Conservation (phyloP, 2,888 invertebrate species). For the Lomographa bimaculata region DNA sequence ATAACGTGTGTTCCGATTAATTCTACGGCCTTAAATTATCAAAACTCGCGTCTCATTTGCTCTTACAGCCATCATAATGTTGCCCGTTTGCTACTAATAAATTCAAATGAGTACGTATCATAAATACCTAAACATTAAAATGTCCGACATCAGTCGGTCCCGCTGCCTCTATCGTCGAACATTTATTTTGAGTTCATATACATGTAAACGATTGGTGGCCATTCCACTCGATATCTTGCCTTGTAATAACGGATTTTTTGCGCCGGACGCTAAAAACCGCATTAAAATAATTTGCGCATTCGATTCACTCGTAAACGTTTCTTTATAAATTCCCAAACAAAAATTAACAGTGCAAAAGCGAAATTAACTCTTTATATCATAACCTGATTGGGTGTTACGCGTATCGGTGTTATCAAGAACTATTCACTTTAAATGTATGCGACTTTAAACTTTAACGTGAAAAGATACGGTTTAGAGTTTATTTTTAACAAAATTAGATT, state of each 20-base stretch:
- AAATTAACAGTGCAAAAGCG: constrained; percentile 31
- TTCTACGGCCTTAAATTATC: too few species aligned
- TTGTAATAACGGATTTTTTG: constrained; percentile 39
- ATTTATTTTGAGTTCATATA: constrained; percentile 33
- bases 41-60: background rate
- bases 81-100: constrained; percentile 9
- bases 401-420: constrained; percentile 45
- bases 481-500: too few species aligned
- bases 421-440: constrained; percentile 36
- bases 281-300: constrained; percentile 48
- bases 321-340: constrained; percentile 24
- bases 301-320: constrained; percentile 38
- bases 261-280: constrained; percentile 31
- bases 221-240: constrained; percentile 34
- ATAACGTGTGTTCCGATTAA: too few species aligned
- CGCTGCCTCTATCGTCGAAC: constrained; percentile 14
- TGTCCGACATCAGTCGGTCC: constrained; percentile 19
- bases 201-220: constrained; percentile 38
- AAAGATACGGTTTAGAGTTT: too few species aligned
- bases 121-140: constrained; percentile 15
- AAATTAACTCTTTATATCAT: constrained; percentile 30
- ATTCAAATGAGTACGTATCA: constrained; percentile 13
- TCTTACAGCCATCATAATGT: background rate
- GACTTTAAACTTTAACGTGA: constrained; percentile 7
- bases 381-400: constrained; percentile 42